Percentiles rank a stretch among this genome's conserved stretches.
Evolutionary conservation across 2,888 invertebrate species (phyloP).

Genomic region (Trichopria drosophilae): DNA sequence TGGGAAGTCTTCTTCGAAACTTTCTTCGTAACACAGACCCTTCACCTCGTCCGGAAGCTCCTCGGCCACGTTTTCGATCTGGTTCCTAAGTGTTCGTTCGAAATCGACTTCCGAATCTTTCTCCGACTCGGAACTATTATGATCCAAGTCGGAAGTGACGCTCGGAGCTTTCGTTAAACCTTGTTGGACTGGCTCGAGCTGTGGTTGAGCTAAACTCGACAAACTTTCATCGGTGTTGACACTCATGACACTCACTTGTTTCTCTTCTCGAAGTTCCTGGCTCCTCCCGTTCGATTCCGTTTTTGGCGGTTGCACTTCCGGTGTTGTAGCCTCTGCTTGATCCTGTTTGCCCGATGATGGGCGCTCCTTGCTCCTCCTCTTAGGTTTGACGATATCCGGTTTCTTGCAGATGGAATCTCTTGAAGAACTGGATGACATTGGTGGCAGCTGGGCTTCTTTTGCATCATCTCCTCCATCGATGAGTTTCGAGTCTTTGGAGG

Average conservation of each 20-base stretch:
- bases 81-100: slow-evolving; percentile 39
- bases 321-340: slow-evolving; percentile 19
- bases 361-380: slow-evolving; percentile 45
- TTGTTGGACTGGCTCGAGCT: too few relatives aligned
- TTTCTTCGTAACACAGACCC: slow-evolving; percentile 78
- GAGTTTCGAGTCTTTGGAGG: slow-evolving; percentile 45
- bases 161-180: slow-evolving; percentile 48
- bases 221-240: slow-evolving; percentile 42
- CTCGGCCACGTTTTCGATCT: slow-evolving; percentile 64
- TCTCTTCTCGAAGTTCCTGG: slow-evolving; percentile 17
- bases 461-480: slow-evolving; percentile 16
- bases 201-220: slow-evolving; percentile 24
- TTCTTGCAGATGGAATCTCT: slow-evolving; percentile 43
- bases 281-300: slow-evolving; percentile 15
- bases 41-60: slow-evolving; percentile 70
- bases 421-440: slow-evolving; percentile 40
- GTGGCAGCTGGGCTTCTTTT: slow-evolving; percentile 26
- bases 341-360: slow-evolving; percentile 18
- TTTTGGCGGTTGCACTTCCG: slow-evolving; percentile 16
- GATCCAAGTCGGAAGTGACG: slow-evolving; percentile 51
- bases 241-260: slow-evolving; percentile 15
- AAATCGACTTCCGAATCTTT: slow-evolving; percentile 68
- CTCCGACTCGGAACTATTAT: slow-evolving; percentile 70
- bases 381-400: slow-evolving; percentile 48
- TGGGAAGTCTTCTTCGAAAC: slow-evolving; percentile 80